Percentiles rank a stretch among this genome's conserved stretches.
These are phyloP conservation scores for Onchidella celtica DNA, from an alignment of 2,888 invertebrate genomes.

Conservation along the genomic window DNA sequence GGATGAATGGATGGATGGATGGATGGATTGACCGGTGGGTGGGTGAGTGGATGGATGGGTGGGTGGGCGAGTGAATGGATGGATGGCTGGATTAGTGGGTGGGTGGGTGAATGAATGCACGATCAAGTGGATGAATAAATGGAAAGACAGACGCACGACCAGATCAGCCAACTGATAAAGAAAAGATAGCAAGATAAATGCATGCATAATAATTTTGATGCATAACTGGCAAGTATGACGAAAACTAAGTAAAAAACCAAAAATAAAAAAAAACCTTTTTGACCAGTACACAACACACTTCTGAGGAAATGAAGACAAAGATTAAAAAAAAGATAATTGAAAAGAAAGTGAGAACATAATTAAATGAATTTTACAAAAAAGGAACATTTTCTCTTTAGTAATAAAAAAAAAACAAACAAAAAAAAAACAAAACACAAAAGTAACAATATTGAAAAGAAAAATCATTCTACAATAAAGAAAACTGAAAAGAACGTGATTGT, in stretches of 20 bases:
- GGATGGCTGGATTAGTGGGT: too few relatives aligned
- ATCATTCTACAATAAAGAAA: not conserved
- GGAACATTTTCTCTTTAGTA: too few relatives aligned
- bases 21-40: too few relatives aligned
- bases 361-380: constrained; percentile 13
- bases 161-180: too few relatives aligned
- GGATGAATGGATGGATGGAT: too few relatives aligned
- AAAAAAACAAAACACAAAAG: not conserved
- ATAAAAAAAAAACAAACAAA: not conserved
- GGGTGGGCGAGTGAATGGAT: too few relatives aligned
- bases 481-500: not conserved
- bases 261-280: not conserved
- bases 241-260: not conserved
- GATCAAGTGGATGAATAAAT: too few relatives aligned
- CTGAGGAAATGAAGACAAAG: not conserved
- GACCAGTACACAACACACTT: not conserved
- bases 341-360: constrained; percentile 6
- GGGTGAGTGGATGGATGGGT: too few relatives aligned
- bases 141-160: too few relatives aligned
- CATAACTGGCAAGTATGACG: not conserved
- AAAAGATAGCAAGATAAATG: too few relatives aligned
- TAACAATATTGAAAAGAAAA: not conserved
- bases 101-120: too few relatives aligned
- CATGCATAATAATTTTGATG: too few relatives aligned
- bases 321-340: not conserved